phyloP scores from a whole-genome alignment of 2,797 vertebrate species.

The Gallinago nigripennis region DNA sequence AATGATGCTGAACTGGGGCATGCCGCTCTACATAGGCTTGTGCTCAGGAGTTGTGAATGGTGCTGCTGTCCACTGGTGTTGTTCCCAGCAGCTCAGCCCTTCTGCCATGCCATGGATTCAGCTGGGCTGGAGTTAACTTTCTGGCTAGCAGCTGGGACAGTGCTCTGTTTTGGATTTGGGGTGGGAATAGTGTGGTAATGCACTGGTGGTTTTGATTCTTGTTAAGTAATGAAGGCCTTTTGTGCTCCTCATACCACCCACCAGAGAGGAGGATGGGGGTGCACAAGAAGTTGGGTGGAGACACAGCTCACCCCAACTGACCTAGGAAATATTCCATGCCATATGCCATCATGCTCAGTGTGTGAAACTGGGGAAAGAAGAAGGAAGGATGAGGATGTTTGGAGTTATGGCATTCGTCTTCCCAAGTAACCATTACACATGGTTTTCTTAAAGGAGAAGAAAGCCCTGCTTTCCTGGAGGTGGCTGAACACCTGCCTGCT shows the following conservation, averaged over 20 bases:
- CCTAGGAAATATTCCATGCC: neutral
- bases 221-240: neutral
- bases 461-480: neutral
- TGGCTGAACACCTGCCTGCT: neutral
- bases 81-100: neutral
- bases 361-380: neutral
- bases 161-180: neutral
- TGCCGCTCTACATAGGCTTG: rapidly evolving
- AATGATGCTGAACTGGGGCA: neutral
- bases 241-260: neutral
- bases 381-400: neutral
- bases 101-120: neutral
- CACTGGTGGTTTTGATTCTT: neutral
- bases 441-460: too few relatives aligned
- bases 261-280: neutral
- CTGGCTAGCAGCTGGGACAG: neutral
- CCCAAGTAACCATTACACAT: neutral
- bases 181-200: neutral
- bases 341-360: neutral
- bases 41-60: neutral
- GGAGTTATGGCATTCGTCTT: neutral
- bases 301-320: neutral
- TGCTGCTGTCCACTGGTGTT: neutral
- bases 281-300: neutral
- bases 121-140: neutral